A percentile compares a stretch with the other conserved stretches of the same genome.
Conservation (phyloP, 2,797 vertebrate genomes). For the Spinus olivaceus region DNA sequence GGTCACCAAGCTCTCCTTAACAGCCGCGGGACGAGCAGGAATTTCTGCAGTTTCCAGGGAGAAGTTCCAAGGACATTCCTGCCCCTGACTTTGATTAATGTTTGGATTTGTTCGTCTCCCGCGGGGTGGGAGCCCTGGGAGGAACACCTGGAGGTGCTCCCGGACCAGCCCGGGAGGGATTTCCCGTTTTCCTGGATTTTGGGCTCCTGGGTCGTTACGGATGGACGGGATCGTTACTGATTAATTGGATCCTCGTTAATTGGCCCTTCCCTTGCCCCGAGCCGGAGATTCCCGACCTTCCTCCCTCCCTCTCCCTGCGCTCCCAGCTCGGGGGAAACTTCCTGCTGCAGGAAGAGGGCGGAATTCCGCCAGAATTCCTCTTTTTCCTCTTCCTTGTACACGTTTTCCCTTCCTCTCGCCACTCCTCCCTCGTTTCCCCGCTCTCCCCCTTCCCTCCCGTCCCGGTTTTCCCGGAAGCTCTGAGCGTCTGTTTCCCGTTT, state of each 20-base stretch:
- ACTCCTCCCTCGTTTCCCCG: too few species aligned
- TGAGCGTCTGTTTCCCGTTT: rapidly evolving
- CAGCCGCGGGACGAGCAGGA: rapidly evolving
- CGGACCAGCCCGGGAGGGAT: rapidly evolving
- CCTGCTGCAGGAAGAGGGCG: background rate
- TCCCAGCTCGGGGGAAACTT: background rate
- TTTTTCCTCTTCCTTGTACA: background rate
- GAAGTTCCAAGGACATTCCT: too few species aligned
- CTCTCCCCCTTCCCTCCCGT: background rate
- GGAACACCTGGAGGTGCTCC: background rate
- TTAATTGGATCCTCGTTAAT: background rate
- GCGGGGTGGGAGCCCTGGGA: background rate
- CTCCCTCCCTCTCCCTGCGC: background rate
- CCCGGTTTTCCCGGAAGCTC: background rate
- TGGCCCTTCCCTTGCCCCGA: background rate
- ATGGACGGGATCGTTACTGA: background rate
- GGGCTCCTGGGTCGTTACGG: background rate
- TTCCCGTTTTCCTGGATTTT: background rate
- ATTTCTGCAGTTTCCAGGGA: background rate
- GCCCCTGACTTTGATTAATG: background rate
- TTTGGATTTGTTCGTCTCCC: too few species aligned
- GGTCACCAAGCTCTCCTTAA: rapidly evolving
- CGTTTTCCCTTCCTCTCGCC: too few species aligned
- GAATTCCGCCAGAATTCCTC: background rate
- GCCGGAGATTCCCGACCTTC: background rate